phyloP scores from a whole-genome alignment of 2,113 vertebrate genomes.

The Murina feae region DNA sequence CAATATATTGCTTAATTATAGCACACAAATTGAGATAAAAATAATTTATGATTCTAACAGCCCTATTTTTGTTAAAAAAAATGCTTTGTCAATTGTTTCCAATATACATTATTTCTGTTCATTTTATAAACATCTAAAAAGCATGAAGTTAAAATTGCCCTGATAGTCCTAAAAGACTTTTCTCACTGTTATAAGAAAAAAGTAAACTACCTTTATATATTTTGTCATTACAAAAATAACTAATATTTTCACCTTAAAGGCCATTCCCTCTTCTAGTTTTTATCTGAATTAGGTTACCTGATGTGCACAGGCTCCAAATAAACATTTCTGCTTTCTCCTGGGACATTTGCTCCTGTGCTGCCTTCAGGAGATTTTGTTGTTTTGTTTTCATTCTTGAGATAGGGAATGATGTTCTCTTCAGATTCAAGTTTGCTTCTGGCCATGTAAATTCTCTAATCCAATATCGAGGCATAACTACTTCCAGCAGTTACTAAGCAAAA shows the following conservation, averaged over 20 bases:
- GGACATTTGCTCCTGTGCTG: neutral
- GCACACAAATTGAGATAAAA: neutral
- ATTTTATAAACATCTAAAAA: neutral
- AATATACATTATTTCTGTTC: neutral
- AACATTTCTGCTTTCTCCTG: neutral
- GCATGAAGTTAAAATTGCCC: neutral
- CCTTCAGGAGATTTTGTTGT: neutral
- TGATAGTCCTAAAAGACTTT: neutral
- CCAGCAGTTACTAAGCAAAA: constrained; percentile 2
- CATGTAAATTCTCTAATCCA: neutral
- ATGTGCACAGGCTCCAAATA: neutral
- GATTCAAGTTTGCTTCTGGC: neutral
- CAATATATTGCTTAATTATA: neutral
- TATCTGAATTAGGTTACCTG: neutral
- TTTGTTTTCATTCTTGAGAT: neutral
- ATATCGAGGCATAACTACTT: neutral
- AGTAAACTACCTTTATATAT: neutral
- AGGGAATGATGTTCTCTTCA: neutral
- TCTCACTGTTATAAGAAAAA: neutral
- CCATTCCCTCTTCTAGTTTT: neutral
- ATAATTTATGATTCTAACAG: neutral
- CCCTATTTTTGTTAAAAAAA: neutral
- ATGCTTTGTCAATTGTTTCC: neutral
- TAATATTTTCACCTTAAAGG: neutral
- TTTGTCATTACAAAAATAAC: neutral